Evolutionary conservation across 2,888 invertebrate genomes (phyloP).

Genomic region (Epinotia demarniana): DNA sequence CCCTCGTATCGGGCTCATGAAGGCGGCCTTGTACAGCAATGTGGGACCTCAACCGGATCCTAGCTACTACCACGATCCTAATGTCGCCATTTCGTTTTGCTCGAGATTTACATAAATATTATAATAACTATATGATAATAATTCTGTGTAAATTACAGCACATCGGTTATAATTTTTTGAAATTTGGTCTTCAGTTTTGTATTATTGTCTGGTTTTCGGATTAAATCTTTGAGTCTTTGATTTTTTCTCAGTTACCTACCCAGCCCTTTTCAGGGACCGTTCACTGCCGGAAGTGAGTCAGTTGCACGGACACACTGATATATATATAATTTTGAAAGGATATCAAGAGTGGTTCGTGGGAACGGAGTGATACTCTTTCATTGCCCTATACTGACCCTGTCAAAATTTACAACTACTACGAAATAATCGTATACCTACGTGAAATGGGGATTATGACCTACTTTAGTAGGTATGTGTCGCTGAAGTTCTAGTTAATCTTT

Average conservation of each 20-base stretch:
- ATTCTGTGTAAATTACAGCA: neutral
- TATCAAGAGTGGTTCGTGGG: too few relatives aligned
- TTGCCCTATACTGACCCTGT: too few relatives aligned
- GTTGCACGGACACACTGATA: too few relatives aligned
- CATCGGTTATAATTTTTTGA: neutral
- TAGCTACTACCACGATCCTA: slow-evolving; percentile 10
- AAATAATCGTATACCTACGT: too few relatives aligned
- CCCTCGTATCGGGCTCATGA: slow-evolving; percentile 22
- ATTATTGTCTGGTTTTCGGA: neutral
- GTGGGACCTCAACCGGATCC: slow-evolving; percentile 38
- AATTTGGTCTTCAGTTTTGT: neutral
- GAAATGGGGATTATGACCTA: too few relatives aligned
- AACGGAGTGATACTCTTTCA: too few relatives aligned
- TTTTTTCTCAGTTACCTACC: neutral
- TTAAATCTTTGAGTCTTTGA: neutral
- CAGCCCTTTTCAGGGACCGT: neutral
- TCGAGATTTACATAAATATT: slow-evolving; percentile 4
- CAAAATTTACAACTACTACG: neutral
- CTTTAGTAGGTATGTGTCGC: neutral
- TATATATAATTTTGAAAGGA: too few relatives aligned
- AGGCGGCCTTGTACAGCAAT: neutral
- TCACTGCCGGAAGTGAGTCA: too few relatives aligned
- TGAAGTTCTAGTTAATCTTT: neutral
- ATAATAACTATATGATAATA: too few relatives aligned
- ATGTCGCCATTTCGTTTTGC: neutral